Conservation (phyloP, 2,888 invertebrate species). For the Carterocephalus palaemon region DNA sequence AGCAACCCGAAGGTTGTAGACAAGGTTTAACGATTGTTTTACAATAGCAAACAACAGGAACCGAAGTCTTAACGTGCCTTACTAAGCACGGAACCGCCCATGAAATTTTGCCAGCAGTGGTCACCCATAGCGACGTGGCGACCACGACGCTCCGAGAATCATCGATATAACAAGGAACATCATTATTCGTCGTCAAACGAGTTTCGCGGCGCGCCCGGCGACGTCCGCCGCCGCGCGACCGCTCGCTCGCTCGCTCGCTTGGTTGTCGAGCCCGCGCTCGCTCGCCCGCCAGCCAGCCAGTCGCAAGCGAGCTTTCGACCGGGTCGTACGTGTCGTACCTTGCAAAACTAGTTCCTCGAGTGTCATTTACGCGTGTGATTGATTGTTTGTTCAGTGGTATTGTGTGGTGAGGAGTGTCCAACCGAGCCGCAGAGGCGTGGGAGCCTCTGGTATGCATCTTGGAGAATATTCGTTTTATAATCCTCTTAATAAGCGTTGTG, state of each 20-base stretch:
- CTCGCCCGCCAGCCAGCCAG: constrained; percentile 34
- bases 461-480: constrained; percentile 4
- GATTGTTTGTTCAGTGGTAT: constrained; percentile 26
- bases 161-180: constrained; percentile 39
- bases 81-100: no score
- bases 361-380: constrained; percentile 35
- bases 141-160: no score
- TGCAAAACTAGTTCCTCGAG: constrained; percentile 15
- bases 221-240: no score
- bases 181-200: constrained; percentile 21
- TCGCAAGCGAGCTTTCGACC: constrained; percentile 42
- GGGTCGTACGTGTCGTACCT: constrained; percentile 33
- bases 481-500: constrained; percentile 14
- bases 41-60: no score
- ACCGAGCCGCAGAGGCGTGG: constrained; percentile 22
- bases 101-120: no score
- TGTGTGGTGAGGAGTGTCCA: constrained; percentile 27
- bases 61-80: no score
- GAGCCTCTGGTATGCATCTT: constrained; percentile 18
- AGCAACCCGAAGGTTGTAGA: no score
- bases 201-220: no score
- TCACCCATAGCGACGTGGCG: no score
- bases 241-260: no score
- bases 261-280: no score
- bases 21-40: no score